Evolutionary conservation across 2,888 invertebrate species (phyloP).

Genomic region (Cataglyphis cursor): DNA sequence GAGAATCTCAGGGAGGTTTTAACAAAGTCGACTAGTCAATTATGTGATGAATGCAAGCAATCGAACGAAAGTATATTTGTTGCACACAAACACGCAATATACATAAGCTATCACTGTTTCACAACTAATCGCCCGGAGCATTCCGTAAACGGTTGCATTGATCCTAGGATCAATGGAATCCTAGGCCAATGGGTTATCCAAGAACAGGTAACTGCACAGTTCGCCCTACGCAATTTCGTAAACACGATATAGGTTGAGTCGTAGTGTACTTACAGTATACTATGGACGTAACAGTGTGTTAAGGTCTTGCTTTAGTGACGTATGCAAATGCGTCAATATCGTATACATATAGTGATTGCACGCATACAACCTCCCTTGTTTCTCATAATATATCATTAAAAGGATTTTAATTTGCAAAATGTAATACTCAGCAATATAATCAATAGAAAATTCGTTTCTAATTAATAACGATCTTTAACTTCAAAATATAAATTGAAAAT

Average conservation of each 20-base stretch:
- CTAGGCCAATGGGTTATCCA: constrained; percentile 1
- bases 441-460: background rate
- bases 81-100: background rate
- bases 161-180: constrained; percentile 13
- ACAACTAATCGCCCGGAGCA: constrained; percentile 3
- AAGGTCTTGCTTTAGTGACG: constrained; percentile 29
- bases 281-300: constrained; percentile 32
- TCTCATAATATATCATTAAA: constrained; percentile 24
- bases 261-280: constrained; percentile 22
- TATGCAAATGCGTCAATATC: constrained; percentile 35
- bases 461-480: background rate
- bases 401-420: constrained; percentile 3
- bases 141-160: constrained; percentile 10
- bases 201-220: constrained; percentile 28
- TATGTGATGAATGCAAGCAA: background rate
- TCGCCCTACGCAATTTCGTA: constrained; percentile 36
- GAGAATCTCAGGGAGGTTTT: background rate
- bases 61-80: constrained; percentile 4
- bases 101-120: background rate
- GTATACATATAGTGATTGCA: background rate
- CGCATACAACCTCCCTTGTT: background rate
- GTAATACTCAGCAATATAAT: background rate
- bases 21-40: background rate
- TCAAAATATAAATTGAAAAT: constrained; percentile 4
- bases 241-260: constrained; percentile 38